These are phyloP conservation scores for Caranx ignobilis DNA, from an alignment of 2,113 vertebrate genomes.

Conservation along the genomic window DNA sequence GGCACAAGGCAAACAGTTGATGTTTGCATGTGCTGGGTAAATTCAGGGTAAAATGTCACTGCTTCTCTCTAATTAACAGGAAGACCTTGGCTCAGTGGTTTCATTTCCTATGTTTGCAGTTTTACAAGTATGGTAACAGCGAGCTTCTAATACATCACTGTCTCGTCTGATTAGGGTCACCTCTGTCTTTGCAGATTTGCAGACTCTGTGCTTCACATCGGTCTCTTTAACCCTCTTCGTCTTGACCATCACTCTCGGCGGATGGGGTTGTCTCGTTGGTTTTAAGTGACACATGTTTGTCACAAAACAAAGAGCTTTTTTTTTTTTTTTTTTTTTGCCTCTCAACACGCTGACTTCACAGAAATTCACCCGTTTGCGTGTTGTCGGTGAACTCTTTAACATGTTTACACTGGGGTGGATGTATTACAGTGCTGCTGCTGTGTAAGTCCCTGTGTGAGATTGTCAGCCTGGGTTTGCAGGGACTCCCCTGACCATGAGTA, in stretches of 20 bases:
- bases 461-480: conserved; percentile 1
- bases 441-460: not conserved
- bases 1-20: conserved; percentile 19
- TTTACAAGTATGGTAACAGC: conserved; percentile 31
- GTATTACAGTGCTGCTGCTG: not conserved
- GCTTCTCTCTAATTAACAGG: conserved; percentile 30
- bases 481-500: conserved; percentile 7
- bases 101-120: conserved; percentile 43
- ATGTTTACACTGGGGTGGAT: not conserved
- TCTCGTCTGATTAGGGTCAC: conserved; percentile 17
- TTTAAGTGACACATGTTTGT: not conserved
- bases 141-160: conserved; percentile 26
- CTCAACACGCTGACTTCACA: conserved; percentile 38
- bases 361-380: not conserved
- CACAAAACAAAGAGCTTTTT: not conserved
- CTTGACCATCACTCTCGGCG: not conserved
- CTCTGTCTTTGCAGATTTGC: not conserved
- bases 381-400: conserved; percentile 36
- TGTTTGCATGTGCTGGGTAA: conserved; percentile 26
- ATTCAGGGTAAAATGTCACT: conserved; percentile 8
- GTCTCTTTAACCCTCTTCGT: not conserved
- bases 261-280: not conserved
- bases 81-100: conserved; percentile 39
- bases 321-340: not conserved
- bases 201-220: not conserved